These are phyloP conservation scores for Ceyx erithaca DNA, from an alignment of 2,797 vertebrate species.

Conservation along the genomic window DNA sequence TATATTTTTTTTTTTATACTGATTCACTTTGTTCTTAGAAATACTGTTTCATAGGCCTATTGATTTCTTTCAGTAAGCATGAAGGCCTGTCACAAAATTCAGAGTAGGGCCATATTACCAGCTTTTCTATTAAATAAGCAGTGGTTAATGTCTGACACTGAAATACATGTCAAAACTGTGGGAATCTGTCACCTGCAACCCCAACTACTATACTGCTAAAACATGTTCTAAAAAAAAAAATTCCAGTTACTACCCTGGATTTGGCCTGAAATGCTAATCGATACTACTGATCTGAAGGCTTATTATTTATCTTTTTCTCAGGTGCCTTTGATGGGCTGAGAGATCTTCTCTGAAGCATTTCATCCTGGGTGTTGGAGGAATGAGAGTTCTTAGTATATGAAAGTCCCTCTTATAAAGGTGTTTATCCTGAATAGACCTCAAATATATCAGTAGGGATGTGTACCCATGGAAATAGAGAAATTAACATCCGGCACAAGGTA, in stretches of 20 bases:
- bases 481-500: background rate
- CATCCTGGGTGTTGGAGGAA: background rate
- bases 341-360: background rate
- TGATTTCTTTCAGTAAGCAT: background rate
- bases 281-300: background rate
- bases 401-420: background rate
- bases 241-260: background rate
- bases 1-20: background rate
- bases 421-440: background rate
- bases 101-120: background rate
- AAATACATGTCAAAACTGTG: background rate
- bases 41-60: background rate
- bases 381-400: background rate
- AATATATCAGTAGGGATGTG: background rate
- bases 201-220: background rate
- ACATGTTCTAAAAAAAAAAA: background rate
- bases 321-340: background rate
- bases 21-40: background rate
- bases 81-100: background rate
- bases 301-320: background rate
- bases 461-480: background rate
- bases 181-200: background rate
- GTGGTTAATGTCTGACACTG: background rate
- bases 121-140: background rate
- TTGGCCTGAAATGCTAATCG: conserved; percentile 7